Evolutionary conservation across 2,797 vertebrate genomes (phyloP).

Genomic region (Ctenopoma kingsleyae): DNA sequence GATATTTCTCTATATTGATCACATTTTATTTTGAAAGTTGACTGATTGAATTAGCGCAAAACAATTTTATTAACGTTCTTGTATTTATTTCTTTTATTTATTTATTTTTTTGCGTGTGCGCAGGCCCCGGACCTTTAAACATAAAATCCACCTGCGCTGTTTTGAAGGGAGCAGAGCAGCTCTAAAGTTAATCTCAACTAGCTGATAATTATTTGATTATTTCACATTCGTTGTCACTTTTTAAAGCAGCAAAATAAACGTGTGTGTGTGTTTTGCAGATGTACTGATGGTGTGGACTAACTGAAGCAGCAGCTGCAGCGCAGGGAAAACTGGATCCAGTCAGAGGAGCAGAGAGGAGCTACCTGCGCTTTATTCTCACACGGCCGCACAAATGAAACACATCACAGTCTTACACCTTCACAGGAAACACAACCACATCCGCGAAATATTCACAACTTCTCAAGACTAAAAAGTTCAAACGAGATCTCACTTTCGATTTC

Average conservation of each 20-base stretch:
- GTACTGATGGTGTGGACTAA: constrained; percentile 60
- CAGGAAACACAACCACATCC: background rate
- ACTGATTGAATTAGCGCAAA: background rate
- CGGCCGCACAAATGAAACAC: background rate
- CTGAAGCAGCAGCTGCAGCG: constrained; percentile 61
- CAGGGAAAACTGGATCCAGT: constrained; percentile 48
- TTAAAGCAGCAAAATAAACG: constrained; percentile 13
- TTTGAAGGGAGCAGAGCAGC: background rate
- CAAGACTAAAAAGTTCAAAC: background rate
- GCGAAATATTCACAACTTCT: background rate
- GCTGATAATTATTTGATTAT: constrained; percentile 26
- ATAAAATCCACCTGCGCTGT: background rate
- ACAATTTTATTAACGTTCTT: background rate
- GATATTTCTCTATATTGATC: background rate
- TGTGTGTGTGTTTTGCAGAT: constrained; percentile 57
- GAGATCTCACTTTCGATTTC: background rate
- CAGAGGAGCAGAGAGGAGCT: constrained; percentile 42
- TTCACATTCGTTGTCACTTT: constrained; percentile 29
- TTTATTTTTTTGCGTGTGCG: accelerated
- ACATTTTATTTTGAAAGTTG: too few species aligned
- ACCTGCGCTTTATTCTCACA: constrained; percentile 34
- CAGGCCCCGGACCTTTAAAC: background rate
- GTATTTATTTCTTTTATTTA: too few species aligned
- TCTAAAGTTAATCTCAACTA: constrained; percentile 3
- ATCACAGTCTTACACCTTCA: background rate